These are phyloP conservation scores for Brachirus orientalis DNA, from an alignment of 2,113 vertebrate species.

Conservation along the genomic window DNA sequence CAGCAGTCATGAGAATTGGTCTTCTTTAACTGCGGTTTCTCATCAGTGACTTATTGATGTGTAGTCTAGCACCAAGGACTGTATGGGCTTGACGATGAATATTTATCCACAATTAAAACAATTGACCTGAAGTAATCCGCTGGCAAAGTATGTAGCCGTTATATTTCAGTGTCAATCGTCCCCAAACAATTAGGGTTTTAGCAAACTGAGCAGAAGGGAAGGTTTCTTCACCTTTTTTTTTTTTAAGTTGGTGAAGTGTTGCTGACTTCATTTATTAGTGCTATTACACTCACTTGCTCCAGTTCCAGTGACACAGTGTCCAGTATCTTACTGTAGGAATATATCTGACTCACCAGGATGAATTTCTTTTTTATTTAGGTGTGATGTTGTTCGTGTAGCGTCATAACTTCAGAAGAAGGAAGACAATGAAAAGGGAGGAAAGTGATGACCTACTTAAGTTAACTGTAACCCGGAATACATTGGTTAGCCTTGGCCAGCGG, in stretches of 20 bases:
- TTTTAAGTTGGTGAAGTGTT: constrained; percentile 23
- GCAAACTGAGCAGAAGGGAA: constrained; percentile 1
- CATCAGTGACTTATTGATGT: constrained; percentile 19
- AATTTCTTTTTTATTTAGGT: constrained; percentile 28
- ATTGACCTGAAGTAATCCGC: too few species aligned
- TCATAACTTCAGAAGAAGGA: not conserved
- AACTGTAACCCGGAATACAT: constrained; percentile 5
- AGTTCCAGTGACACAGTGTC: constrained; percentile 19
- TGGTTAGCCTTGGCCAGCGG: constrained; percentile 9
- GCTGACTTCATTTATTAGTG: constrained; percentile 59
- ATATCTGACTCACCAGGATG: constrained; percentile 26
- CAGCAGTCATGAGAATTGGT: not conserved
- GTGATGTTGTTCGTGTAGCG: not conserved
- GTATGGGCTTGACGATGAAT: not conserved
- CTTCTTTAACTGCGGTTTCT: constrained; percentile 8
- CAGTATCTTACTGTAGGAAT: constrained; percentile 4
- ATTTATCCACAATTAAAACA: not conserved
- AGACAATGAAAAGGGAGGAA: not conserved
- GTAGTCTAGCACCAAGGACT: not conserved
- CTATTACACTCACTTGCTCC: constrained; percentile 31
- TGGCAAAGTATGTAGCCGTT: too few species aligned
- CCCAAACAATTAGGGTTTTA: not conserved
- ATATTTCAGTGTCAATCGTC: not conserved
- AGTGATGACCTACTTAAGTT: constrained; percentile 28
- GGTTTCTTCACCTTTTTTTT: constrained; percentile 1